Evolutionary conservation across 2,888 invertebrate genomes (phyloP).

Genomic region (Anoplius nigerrimus): DNA sequence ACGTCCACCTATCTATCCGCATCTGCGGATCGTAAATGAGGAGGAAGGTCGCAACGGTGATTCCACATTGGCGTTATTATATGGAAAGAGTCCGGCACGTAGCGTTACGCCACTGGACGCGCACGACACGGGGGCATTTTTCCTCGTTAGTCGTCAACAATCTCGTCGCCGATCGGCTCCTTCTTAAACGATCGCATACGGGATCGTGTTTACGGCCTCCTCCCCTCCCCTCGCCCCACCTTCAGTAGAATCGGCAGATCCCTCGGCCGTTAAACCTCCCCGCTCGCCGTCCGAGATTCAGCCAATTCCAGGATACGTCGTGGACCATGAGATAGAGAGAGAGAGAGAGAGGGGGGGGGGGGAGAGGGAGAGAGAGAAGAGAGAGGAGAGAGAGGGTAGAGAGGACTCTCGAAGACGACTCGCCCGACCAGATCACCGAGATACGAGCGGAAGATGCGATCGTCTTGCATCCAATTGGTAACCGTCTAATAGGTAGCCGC

Average conservation of each 20-base stretch:
- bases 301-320: background rate
- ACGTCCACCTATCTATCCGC: slow-evolving; percentile 1
- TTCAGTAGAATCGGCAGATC: background rate
- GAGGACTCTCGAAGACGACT: background rate
- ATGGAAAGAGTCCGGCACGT: slow-evolving; percentile 1
- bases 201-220: slow-evolving; percentile 9
- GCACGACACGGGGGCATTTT: slow-evolving; percentile 4
- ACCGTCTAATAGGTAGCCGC: slow-evolving; percentile 22
- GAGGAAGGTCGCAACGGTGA: slow-evolving; percentile 2
- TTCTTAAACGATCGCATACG: slow-evolving; percentile 16
- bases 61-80: slow-evolving; percentile 13
- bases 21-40: background rate
- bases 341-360: background rate
- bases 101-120: slow-evolving; percentile 1
- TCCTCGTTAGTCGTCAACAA: slow-evolving; percentile 23
- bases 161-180: slow-evolving; percentile 22
- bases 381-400: slow-evolving; percentile 10
- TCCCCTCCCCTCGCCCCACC: background rate
- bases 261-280: background rate
- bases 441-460: slow-evolving; percentile 27
- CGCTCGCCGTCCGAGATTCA: background rate
- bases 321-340: background rate
- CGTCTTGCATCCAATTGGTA: slow-evolving; percentile 30
- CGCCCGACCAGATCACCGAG: slow-evolving; percentile 17
- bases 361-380: background rate